A percentile compares a stretch with the other conserved stretches of the same genome.
Evolutionary conservation across 2,797 vertebrate genomes (phyloP).

Genomic region (Poecilia wingei): DNA sequence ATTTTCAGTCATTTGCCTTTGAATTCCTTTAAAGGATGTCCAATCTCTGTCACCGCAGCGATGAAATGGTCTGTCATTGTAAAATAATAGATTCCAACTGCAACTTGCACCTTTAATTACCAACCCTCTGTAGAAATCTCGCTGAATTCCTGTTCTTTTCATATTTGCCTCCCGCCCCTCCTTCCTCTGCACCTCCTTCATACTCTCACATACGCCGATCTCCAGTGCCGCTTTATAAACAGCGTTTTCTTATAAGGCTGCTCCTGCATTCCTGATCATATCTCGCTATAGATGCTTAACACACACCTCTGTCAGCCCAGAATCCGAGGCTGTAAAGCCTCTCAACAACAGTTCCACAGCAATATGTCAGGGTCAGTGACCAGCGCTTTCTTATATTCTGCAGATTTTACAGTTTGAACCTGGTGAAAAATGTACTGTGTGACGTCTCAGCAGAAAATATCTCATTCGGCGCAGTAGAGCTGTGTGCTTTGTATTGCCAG

Average conservation of each 20-base stretch:
- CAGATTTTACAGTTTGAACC: constrained; percentile 29
- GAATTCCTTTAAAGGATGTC: neutral
- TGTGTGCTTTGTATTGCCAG: constrained; percentile 35
- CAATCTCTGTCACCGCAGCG: neutral
- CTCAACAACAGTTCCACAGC: constrained; percentile 24
- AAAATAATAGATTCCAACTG: neutral
- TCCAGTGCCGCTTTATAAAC: constrained; percentile 21
- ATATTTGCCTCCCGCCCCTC: neutral
- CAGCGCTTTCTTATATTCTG: constrained; percentile 26
- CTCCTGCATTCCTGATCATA: constrained; percentile 44
- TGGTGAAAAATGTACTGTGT: constrained; percentile 26
- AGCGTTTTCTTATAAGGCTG: constrained; percentile 37
- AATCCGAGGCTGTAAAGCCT: constrained; percentile 44
- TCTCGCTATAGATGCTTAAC: constrained; percentile 53
- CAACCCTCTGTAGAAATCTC: neutral
- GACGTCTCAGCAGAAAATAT: constrained; percentile 45
- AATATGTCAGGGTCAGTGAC: constrained; percentile 33
- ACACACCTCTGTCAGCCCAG: constrained; percentile 50
- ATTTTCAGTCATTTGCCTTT: neutral
- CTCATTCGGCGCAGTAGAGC: constrained; percentile 20
- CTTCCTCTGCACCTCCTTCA: neutral
- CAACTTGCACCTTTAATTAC: neutral
- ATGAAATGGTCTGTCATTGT: neutral
- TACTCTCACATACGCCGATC: neutral
- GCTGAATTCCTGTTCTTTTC: neutral